These are phyloP conservation scores for Sigmodon hispidus DNA, from an alignment of 2,113 vertebrate genomes.

Conservation along the genomic window DNA sequence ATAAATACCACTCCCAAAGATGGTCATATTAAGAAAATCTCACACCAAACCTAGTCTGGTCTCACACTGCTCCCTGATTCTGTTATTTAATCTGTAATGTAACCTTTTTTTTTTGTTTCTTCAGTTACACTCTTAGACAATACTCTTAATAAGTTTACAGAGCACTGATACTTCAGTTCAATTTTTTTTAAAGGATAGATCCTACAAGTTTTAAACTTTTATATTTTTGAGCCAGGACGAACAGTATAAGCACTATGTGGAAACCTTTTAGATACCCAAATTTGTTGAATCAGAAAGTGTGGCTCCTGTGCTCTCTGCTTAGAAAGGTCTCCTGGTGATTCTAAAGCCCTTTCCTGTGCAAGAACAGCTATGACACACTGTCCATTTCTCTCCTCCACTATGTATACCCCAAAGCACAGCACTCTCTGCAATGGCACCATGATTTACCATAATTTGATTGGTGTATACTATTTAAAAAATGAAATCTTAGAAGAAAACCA, in stretches of 20 bases:
- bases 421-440: not conserved
- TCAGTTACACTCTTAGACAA: not conserved
- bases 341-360: not conserved
- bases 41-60: not conserved
- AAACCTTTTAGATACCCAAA: not conserved
- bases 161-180: not conserved
- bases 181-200: not conserved
- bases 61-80: not conserved
- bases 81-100: constrained; percentile 53
- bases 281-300: not conserved
- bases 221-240: not conserved
- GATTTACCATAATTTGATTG: not conserved
- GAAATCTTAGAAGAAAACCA: constrained; percentile 16
- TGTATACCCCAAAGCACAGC: not conserved
- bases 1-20: not conserved
- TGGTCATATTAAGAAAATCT: constrained; percentile 5
- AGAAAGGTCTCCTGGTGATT: not conserved
- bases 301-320: not conserved
- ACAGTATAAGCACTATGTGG: not conserved
- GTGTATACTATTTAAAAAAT: not conserved
- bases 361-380: too few species aligned
- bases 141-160: not conserved
- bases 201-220: not conserved
- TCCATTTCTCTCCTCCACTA: not conserved
- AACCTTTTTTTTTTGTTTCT: not conserved